Evolutionary conservation across 2,113 vertebrate genomes (phyloP), one percentile per base, ranked within the genome.

Genomic region (Gracilinanus agilis): DNA sequence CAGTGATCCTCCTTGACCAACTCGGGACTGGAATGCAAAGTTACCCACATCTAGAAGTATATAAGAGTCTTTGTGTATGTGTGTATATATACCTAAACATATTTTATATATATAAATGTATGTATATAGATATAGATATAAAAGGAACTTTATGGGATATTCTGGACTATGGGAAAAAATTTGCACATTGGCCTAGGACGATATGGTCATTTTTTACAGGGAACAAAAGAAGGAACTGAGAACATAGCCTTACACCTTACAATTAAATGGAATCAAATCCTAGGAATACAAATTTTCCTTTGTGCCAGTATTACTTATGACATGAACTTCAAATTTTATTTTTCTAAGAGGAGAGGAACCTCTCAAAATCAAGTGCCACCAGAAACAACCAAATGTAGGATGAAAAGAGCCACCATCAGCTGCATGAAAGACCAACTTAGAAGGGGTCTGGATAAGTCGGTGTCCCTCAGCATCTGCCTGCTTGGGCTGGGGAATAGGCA

Each of bases 181-280:
- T 98, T 98, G 98, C 98, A 98, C 98, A 98, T 97, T 89, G 95
- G 96, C 96, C 95, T 94, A 92, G 94, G 95, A 97, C 93, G 90
- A 24, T 53, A 88, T 96, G 91, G 95, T 96, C 97, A 96, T 93
- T 56, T 83, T 96, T 93, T 92, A 97, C 94, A 97, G 97, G 98
- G 96, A 95, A 95, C 55, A 3, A 58, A 44, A 3, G 23, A 91
- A 23, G 40, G 92, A 96, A 97, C 94, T 91, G 67, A 93, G 89
- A 49, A 58, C 0, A 90, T 92, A 55, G 91, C 92, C 94, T 96
- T 91, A 53, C 40, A 67, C 91, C 89, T 94, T 89, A 92, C 88
- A 40, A 61, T 55, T 8, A 88, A 96, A 92, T 88, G 90, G 96
- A 91, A 54, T 96, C 92, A 93, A 34, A 24, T 90, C 90, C 54